Base-by-base conservation (phyloP, 2,888 invertebrate species). In the Sesia bembeciformis region DNA sequence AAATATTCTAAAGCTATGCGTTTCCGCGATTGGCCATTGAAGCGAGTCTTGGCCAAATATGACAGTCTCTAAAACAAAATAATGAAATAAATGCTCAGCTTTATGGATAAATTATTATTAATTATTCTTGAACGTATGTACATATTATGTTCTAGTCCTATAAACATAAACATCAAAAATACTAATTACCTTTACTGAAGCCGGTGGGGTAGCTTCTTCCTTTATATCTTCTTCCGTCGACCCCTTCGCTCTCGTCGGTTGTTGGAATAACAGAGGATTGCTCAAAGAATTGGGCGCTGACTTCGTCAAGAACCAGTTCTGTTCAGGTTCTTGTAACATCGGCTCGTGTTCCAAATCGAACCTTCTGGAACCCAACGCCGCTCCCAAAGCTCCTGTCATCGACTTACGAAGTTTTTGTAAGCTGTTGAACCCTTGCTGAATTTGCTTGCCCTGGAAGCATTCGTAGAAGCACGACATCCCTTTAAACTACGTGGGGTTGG, bases 251-350 rank as follows among this genome's bases (percentile, higher is more conserved):
- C 81, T 78, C 6, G 72, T 61, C 2, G 78, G 74, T 49, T 77
- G 75, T 62, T 78, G 70, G 63, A 76, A 78, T 63, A 88, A 62
- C 57, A 90, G 72, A 3, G 91, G 92, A 65, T 93, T 93, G 64
- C 94, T 94, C 65, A 95, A 77, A 0, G 95, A 95, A 74, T 93
- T 95, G 3, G 95, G 95, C 1, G 94, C 94, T 7, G 95, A 95
- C 66, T 94, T 92, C 56, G 95, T 95, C 41, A 96, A 78, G 65
- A 96, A 92, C 96, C 96, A 96, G 75, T 96, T 96, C 64, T 84
- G 86, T 62, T 88, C 87, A 0, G 82, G 81, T 59, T 87, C 88
- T 56, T 89, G 85, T n/a, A 86, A 64, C 78, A 86, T 88, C 0
- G 85, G 84, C 61, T 87, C 89, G 57, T 91, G 91, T 53, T 91